phyloP scores from a whole-genome alignment of 2,797 vertebrate genomes.

The Alectoris magna region DNA sequence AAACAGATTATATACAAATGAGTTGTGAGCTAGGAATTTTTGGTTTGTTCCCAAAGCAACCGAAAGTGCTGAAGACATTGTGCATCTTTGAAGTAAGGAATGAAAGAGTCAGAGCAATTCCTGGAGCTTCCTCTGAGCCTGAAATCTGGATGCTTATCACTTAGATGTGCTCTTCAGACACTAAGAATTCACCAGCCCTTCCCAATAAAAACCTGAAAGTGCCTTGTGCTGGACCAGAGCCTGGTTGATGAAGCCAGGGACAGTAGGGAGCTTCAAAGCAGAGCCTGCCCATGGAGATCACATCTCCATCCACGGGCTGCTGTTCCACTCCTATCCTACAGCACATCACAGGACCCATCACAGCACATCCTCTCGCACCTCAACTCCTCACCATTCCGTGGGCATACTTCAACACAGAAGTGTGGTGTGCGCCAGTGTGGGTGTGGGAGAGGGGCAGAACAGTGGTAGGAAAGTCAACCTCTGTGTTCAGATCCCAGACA shows the following conservation, averaged over 20 bases:
- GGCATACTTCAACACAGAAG: background rate
- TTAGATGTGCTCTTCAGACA: background rate
- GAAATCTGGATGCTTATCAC: background rate
- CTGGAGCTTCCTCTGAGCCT: background rate
- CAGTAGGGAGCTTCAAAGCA: background rate
- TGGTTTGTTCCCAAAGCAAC: background rate
- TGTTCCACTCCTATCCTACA: rapidly evolving
- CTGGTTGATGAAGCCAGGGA: rapidly evolving
- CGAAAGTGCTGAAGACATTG: background rate
- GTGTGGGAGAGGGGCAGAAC: rapidly evolving
- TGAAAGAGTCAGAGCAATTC: background rate
- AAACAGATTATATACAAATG: background rate
- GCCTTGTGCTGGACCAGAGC: background rate
- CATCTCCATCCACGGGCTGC: background rate
- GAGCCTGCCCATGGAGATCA: background rate
- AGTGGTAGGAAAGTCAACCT: background rate
- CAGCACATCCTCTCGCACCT: background rate
- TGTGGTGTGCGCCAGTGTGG: background rate
- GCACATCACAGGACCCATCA: background rate
- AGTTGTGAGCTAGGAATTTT: background rate
- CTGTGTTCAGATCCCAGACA: rapidly evolving
- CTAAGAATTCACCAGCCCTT: background rate
- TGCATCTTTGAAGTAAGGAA: background rate
- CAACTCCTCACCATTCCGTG: background rate
- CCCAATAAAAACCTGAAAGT: background rate